phyloP scores from a whole-genome alignment of 1,140 invertebrate genomes.

The Drosophila mayri region DNA sequence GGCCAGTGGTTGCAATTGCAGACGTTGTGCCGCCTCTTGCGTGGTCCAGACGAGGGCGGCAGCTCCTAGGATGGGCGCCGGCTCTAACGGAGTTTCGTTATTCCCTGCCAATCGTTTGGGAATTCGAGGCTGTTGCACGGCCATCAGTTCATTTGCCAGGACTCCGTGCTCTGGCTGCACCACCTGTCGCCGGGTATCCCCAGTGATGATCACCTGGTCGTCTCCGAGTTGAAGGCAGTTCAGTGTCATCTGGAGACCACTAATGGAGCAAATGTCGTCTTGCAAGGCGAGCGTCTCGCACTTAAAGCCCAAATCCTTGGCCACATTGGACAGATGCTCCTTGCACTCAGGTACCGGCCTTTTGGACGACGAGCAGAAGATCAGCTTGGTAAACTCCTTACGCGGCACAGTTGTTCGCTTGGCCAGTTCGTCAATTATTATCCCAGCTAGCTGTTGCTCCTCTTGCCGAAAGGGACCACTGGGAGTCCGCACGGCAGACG shows the following conservation, averaged over 20 bases:
- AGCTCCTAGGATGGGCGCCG: conserved; percentile 87
- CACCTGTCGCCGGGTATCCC: conserved; percentile 43
- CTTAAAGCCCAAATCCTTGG: conserved; percentile 49
- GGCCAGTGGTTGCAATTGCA: conserved; percentile 95
- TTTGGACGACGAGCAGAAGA: conserved; percentile 42
- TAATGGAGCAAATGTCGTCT: conserved; percentile 44
- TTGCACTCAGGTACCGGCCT: neutral
- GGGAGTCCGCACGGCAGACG: conserved; percentile 69
- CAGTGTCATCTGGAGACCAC: conserved; percentile 50
- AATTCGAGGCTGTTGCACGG: neutral
- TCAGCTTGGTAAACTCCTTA: conserved; percentile 53
- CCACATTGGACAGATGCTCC: conserved; percentile 16
- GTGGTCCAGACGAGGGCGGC: conserved; percentile 95
- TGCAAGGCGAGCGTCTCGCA: conserved; percentile 37
- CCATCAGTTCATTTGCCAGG: conserved; percentile 45
- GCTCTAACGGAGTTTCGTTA: conserved; percentile 88
- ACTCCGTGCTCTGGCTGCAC: conserved; percentile 17
- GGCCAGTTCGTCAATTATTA: conserved; percentile 65
- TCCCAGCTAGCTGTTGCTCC: conserved; percentile 43
- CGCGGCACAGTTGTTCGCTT: conserved; percentile 63
- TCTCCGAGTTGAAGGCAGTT: conserved; percentile 30
- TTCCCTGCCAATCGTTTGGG: neutral
- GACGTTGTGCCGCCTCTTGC: conserved; percentile 89
- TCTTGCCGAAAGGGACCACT: conserved; percentile 7
- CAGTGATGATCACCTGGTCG: conserved; percentile 51